A percentile compares a stretch with the other conserved stretches of the same genome.
phyloP scores from a whole-genome alignment of 2,888 invertebrate genomes.

The Caenorhabditis uteleia region DNA sequence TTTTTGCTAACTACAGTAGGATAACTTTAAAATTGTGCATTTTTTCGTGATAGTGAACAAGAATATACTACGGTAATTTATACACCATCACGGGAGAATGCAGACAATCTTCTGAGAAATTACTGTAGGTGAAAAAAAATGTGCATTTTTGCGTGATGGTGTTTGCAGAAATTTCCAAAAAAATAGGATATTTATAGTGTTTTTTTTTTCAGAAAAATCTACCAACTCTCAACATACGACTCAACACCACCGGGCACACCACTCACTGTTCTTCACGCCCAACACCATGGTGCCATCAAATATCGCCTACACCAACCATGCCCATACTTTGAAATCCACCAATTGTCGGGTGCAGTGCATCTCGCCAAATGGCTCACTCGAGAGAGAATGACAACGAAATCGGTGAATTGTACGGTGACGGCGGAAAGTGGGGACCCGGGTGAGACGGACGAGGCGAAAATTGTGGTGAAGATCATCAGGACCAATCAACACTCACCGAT shows the following conservation, averaged over 20 bases:
- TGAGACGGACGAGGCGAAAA: constrained; percentile 30
- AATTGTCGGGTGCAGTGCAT: constrained; percentile 44
- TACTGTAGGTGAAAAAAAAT: too few relatives aligned
- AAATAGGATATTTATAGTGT: background rate
- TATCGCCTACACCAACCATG: constrained; percentile 34
- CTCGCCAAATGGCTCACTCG: constrained; percentile 47
- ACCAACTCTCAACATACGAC: constrained; percentile 27
- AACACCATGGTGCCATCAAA: constrained; percentile 26
- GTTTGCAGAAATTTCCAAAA: too few relatives aligned
- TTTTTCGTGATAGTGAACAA: too few relatives aligned
- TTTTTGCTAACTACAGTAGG: too few relatives aligned
- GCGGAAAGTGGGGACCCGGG: constrained; percentile 39
- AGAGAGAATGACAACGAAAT: constrained; percentile 32
- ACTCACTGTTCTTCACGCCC: constrained; percentile 27
- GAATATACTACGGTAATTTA: too few relatives aligned
- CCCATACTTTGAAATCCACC: constrained; percentile 44
- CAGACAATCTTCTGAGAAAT: too few relatives aligned
- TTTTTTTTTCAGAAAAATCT: constrained; percentile 9
- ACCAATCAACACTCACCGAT: constrained; percentile 60
- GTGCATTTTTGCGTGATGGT: too few relatives aligned
- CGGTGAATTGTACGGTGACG: constrained; percentile 38
- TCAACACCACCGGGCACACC: constrained; percentile 42
- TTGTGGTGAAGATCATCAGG: constrained; percentile 46
- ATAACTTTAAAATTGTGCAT: too few relatives aligned
- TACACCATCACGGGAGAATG: too few relatives aligned